phyloP scores from a whole-genome alignment of 2,113 vertebrate species.

The Diphyllodes magnificus region DNA sequence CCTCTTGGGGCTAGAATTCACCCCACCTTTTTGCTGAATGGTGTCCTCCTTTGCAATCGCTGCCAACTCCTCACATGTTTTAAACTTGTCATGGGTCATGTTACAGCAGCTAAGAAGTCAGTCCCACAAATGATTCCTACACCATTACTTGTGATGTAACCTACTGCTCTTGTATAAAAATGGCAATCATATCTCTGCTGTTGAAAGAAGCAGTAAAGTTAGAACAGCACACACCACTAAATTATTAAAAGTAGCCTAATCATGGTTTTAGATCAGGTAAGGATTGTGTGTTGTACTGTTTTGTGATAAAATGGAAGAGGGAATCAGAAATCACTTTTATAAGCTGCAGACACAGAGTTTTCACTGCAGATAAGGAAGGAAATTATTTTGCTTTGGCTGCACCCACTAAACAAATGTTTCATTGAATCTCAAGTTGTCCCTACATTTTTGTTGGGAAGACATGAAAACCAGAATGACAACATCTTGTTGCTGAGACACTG shows the following conservation, averaged over 20 bases:
- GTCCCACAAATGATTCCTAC: neutral
- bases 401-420: neutral
- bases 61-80: neutral
- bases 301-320: neutral
- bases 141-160: neutral
- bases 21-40: constrained; percentile 13
- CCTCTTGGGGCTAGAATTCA: neutral
- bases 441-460: neutral
- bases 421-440: neutral
- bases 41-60: neutral
- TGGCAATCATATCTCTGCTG: neutral
- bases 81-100: neutral
- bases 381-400: neutral
- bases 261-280: neutral
- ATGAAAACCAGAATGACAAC: neutral
- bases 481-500: neutral
- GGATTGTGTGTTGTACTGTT: neutral
- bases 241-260: neutral
- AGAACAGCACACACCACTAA: neutral
- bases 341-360: neutral
- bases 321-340: neutral
- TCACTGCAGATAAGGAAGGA: neutral
- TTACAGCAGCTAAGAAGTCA: neutral
- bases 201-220: neutral
- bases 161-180: neutral